Evolutionary conservation across 2,888 invertebrate species (phyloP).

Genomic region (Caenorhabditis zanzibari): DNA sequence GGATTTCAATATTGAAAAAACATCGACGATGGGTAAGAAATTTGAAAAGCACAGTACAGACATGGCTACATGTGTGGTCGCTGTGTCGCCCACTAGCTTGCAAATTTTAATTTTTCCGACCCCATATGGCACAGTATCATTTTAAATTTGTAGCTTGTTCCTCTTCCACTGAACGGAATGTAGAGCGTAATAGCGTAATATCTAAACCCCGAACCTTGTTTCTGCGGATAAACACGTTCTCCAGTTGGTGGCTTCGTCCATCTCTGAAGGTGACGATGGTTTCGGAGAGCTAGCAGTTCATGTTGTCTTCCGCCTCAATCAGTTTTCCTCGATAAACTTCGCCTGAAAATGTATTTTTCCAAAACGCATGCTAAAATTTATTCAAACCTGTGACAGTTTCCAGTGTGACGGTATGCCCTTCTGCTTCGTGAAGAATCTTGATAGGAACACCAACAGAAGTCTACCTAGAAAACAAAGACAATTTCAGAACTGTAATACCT

Average conservation of each 20-base stretch:
- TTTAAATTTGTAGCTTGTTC: no score
- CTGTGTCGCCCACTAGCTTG: no score
- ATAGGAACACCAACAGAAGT: conserved; percentile 99
- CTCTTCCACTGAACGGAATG: no score
- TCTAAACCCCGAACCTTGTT: no score
- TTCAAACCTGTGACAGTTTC: conserved; percentile 95
- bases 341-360: conserved; percentile 74
- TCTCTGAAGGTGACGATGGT: conserved; percentile 87
- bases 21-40: no score
- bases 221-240: conserved; percentile 98
- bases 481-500: no score
- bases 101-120: no score
- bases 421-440: conserved; percentile 99
- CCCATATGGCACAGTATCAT: no score
- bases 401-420: conserved; percentile 98
- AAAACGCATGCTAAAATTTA: neutral
- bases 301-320: conserved; percentile 99
- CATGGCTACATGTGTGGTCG: no score
- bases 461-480: conserved; percentile 72
- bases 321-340: conserved; percentile 97
- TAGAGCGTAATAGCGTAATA: no score
- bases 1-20: no score
- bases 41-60: no score
- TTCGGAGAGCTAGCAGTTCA: conserved; percentile 93
- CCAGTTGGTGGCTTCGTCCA: conserved; percentile 92